phyloP scores from a whole-genome alignment of 2,113 vertebrate species.

The Atractosteus spatula region DNA sequence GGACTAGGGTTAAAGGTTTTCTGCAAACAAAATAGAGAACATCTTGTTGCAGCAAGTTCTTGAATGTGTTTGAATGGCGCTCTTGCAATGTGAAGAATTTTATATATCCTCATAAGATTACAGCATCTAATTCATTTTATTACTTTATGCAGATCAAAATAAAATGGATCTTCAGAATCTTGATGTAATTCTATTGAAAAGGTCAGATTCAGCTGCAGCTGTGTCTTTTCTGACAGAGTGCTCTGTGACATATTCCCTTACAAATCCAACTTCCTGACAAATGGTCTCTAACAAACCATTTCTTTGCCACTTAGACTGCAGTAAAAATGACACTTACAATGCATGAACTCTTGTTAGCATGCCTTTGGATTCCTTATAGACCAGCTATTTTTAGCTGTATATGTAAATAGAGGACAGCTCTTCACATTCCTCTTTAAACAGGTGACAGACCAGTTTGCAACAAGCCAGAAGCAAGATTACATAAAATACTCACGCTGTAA shows the following conservation, averaged over 20 bases:
- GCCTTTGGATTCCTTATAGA: not conserved
- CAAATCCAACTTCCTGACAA: not conserved
- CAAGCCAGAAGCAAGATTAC: not conserved
- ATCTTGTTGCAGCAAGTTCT: too few species aligned
- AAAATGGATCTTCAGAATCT: too few species aligned
- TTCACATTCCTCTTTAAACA: not conserved
- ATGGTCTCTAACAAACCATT: not conserved
- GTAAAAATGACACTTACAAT: not conserved
- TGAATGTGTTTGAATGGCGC: too few species aligned
- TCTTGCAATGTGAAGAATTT: too few species aligned
- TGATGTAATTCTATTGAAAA: too few species aligned
- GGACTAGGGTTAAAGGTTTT: too few species aligned
- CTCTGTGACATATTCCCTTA: not conserved
- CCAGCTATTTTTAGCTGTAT: not conserved
- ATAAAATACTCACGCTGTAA: constrained; percentile 83
- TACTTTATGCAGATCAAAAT: too few species aligned
- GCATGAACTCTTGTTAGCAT: not conserved
- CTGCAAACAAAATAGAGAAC: too few species aligned
- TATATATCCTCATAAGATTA: too few species aligned
- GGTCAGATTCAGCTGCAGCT: not conserved
- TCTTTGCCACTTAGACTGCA: too few species aligned
- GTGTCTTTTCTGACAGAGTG: not conserved
- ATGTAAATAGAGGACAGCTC: constrained; percentile 1
- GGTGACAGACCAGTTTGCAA: not conserved
- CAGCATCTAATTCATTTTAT: too few species aligned